Conservation (phyloP, 1,140 invertebrate species). For the Achatina immaculata region DNA sequence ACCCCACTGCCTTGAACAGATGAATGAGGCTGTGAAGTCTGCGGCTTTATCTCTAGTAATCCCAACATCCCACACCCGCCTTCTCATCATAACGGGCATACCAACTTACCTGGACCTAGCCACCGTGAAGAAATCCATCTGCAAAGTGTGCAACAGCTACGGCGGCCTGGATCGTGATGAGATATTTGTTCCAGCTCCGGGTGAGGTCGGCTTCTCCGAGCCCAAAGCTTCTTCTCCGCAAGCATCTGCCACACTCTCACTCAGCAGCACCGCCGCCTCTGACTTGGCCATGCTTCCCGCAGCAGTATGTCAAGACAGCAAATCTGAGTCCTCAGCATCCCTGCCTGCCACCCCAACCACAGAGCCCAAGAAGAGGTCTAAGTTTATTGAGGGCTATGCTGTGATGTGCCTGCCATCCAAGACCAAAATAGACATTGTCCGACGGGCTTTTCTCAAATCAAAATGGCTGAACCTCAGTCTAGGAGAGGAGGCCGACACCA, state of each 20-base stretch:
- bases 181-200: conserved; percentile 55
- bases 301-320: neutral
- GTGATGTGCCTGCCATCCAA: conserved; percentile 64
- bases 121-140: conserved; percentile 54
- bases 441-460: conserved; percentile 49
- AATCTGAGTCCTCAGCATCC: neutral
- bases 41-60: conserved; percentile 54
- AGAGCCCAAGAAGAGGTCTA: conserved; percentile 35
- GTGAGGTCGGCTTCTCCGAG: neutral
- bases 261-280: neutral
- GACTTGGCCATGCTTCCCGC: neutral
- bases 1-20: conserved; percentile 53
- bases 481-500: conserved; percentile 21
- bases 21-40: conserved; percentile 61
- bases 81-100: conserved; percentile 67
- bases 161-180: conserved; percentile 65
- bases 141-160: conserved; percentile 54
- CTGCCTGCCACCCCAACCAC: neutral
- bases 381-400: conserved; percentile 56
- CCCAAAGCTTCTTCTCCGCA: neutral
- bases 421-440: conserved; percentile 65
- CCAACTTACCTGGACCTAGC: conserved; percentile 52
- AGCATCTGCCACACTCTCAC: neutral
- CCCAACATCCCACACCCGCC: conserved; percentile 59
- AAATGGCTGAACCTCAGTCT: conserved; percentile 40